Percentiles rank a stretch among this genome's conserved stretches.
phyloP scores from a whole-genome alignment of 2,797 vertebrate species.

The Iguana delicatissima region DNA sequence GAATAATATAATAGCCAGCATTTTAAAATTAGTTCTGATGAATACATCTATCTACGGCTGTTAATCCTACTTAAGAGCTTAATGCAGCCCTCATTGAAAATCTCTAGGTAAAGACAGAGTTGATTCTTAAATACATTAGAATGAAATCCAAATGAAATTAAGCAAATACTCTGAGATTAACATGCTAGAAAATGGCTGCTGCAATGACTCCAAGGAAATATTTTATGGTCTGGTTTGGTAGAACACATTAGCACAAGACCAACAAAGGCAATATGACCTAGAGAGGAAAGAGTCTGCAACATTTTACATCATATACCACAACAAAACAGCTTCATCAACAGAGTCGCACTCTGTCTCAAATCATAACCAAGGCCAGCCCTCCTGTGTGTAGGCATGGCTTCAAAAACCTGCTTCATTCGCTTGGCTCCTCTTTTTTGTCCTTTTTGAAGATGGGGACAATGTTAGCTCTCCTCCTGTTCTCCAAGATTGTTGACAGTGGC shows the following conservation, averaged over 20 bases:
- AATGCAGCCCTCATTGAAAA: slow-evolving; percentile 59
- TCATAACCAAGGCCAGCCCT: background rate
- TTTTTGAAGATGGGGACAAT: no score
- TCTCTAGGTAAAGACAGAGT: slow-evolving; percentile 53
- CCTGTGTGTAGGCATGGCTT: background rate
- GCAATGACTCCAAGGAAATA: background rate
- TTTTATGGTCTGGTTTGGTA: slow-evolving; percentile 16
- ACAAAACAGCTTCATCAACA: background rate
- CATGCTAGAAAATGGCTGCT: slow-evolving; percentile 36
- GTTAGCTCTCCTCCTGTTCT: no score
- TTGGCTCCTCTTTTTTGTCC: no score
- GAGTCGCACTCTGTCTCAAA: background rate
- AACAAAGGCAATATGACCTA: background rate
- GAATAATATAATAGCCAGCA: slow-evolving; percentile 52
- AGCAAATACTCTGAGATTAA: slow-evolving; percentile 48
- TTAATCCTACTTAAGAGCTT: slow-evolving; percentile 74
- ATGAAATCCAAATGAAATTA: slow-evolving; percentile 64
- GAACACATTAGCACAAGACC: slow-evolving; percentile 9
- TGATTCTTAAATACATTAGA: slow-evolving; percentile 69
- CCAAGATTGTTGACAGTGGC: no score
- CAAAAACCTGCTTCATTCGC: background rate
- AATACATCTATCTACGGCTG: slow-evolving; percentile 67
- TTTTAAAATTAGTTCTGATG: slow-evolving; percentile 69
- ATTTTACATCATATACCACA: background rate
- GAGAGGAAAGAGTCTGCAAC: background rate